Evolutionary conservation across 2,113 vertebrate genomes (phyloP).

Genomic region (Chloebia gouldiae): DNA sequence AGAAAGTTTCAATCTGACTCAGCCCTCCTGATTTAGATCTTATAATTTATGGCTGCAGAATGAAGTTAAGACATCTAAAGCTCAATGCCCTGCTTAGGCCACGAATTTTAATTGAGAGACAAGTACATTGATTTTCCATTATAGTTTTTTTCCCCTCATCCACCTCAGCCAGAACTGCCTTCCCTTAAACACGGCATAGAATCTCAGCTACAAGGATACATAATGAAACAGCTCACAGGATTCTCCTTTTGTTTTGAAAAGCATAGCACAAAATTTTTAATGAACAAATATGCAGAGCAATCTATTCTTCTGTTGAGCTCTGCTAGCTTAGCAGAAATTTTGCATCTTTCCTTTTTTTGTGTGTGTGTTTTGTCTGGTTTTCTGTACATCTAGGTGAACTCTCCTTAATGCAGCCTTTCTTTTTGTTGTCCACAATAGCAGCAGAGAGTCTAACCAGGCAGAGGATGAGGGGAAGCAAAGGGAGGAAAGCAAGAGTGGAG

Average conservation of each 20-base stretch:
- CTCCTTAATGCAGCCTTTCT: neutral
- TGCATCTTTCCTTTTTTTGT: neutral
- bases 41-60: slow-evolving; percentile 53
- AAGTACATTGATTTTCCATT: slow-evolving; percentile 39
- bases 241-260: neutral
- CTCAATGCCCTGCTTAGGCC: slow-evolving; percentile 9
- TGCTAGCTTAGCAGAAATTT: neutral
- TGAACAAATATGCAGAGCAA: neutral
- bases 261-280: neutral
- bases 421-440: neutral
- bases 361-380: neutral
- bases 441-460: neutral
- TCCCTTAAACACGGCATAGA: slow-evolving; percentile 22
- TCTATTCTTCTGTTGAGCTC: neutral
- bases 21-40: slow-evolving; percentile 38
- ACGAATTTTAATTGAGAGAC: slow-evolving; percentile 39
- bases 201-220: neutral
- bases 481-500: neutral
- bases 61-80: slow-evolving; percentile 46
- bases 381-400: neutral
- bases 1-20: slow-evolving; percentile 16
- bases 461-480: fast-evolving
- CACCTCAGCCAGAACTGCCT: slow-evolving; percentile 22
- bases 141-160: neutral
- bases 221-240: neutral